Conservation (phyloP, 1,140 invertebrate species). For the Caenorhabditis tropicalis region DNA sequence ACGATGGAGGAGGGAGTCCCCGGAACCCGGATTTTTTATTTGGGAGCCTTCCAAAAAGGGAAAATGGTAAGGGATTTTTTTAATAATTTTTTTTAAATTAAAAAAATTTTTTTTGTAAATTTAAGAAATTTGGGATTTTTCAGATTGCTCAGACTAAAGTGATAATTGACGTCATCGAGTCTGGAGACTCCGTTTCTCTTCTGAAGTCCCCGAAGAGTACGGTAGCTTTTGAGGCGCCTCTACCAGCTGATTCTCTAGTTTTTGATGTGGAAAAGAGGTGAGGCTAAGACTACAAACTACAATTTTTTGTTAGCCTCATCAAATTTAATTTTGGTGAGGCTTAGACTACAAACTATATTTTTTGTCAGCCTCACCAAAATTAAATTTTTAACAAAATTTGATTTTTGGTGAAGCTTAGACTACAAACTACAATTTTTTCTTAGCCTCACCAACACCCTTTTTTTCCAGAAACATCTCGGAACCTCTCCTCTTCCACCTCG, state of each 20-base stretch:
- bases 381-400: too few relatives aligned
- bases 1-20: background rate
- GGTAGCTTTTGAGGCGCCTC: background rate
- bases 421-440: slow-evolving; percentile 6
- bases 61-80: background rate
- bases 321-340: too few relatives aligned
- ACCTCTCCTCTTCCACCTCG: background rate
- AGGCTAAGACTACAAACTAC: background rate
- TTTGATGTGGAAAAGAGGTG: slow-evolving; percentile 8
- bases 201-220: background rate
- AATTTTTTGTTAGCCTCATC: too few relatives aligned
- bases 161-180: background rate
- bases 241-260: background rate
- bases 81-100: background rate
- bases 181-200: slow-evolving; percentile 8
- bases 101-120: background rate
- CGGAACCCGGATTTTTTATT: background rate
- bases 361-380: too few relatives aligned
- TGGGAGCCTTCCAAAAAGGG: background rate
- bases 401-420: background rate
- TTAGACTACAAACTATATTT: background rate
- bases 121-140: background rate
- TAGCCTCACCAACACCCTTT: background rate
- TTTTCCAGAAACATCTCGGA: background rate
- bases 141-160: background rate